Evolutionary conservation across 1,140 invertebrate species (phyloP).

Genomic region (Plectrocnemia conspersa): DNA sequence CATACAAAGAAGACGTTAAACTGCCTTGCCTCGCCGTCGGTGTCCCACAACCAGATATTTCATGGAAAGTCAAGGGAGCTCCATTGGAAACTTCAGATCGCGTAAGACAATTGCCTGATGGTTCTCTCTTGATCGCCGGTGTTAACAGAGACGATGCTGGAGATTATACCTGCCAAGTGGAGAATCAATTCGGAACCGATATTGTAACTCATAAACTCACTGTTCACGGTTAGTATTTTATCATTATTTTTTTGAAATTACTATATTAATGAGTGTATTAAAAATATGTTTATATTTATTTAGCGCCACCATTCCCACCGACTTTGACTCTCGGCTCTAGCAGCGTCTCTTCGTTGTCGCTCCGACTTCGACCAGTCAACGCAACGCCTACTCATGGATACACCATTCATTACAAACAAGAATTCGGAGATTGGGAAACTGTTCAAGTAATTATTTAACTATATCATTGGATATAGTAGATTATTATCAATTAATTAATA

Average conservation of each 20-base stretch:
- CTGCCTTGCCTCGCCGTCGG: constrained; percentile 88
- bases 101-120: constrained; percentile 78
- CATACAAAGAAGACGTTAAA: constrained; percentile 87
- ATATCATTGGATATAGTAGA: too few relatives aligned
- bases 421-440: constrained; percentile 89
- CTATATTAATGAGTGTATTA: too few relatives aligned
- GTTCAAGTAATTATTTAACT: constrained; percentile 66
- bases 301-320: constrained; percentile 79
- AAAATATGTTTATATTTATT: constrained; percentile 31
- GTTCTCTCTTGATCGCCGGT: constrained; percentile 83
- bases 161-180: constrained; percentile 86
- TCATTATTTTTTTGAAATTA: constrained; percentile 16
- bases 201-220: constrained; percentile 85
- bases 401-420: constrained; percentile 87
- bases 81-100: constrained; percentile 67
- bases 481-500: neutral
- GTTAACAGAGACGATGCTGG: constrained; percentile 85
- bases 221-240: constrained; percentile 64
- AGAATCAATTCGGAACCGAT: constrained; percentile 88
- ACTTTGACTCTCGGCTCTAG: constrained; percentile 73
- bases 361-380: constrained; percentile 68
- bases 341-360: constrained; percentile 73
- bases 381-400: constrained; percentile 79
- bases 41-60: constrained; percentile 79
- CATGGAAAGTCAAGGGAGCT: constrained; percentile 73